Evolutionary conservation across 2,797 vertebrate genomes (phyloP).

Genomic region (Hybognathus amarus): DNA sequence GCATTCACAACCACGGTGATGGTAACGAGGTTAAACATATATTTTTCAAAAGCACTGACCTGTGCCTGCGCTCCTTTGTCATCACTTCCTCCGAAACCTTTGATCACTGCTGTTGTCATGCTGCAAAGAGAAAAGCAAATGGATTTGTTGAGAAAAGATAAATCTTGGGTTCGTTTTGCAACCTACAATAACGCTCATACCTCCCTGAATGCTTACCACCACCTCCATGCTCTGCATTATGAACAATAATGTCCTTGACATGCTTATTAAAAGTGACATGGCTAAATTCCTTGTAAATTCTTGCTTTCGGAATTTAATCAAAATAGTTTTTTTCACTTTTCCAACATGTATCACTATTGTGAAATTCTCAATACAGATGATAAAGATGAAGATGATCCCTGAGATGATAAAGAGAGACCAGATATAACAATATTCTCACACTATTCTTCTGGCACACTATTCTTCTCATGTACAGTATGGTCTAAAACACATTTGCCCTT

Average conservation of each 20-base stretch:
- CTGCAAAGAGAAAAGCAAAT: constrained; percentile 4
- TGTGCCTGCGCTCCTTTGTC: constrained; percentile 44
- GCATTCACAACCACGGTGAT: constrained; percentile 48
- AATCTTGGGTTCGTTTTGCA: not conserved
- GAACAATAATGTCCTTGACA: constrained; percentile 11
- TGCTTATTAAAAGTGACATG: not conserved
- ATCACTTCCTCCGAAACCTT: constrained; percentile 40
- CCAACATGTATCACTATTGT: constrained; percentile 9
- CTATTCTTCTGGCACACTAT: no score
- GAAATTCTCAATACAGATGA: not conserved
- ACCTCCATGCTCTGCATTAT: not conserved
- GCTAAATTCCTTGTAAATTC: not conserved
- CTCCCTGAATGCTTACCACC: not conserved
- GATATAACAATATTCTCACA: no score
- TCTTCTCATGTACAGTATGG: no score
- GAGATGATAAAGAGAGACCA: no score
- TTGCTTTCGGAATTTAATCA: constrained; percentile 13
- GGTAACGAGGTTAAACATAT: constrained; percentile 61
- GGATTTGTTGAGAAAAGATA: constrained; percentile 13
- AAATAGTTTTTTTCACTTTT: not conserved
- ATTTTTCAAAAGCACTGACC: constrained; percentile 59
- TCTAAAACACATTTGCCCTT: no score
- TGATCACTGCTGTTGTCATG: not conserved
- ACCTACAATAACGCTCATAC: not conserved
- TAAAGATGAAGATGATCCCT: no score